Evolutionary conservation across 1,140 invertebrate genomes (phyloP), one percentile per base, ranked within the genome.

Genomic region (Megathymus violae): DNA sequence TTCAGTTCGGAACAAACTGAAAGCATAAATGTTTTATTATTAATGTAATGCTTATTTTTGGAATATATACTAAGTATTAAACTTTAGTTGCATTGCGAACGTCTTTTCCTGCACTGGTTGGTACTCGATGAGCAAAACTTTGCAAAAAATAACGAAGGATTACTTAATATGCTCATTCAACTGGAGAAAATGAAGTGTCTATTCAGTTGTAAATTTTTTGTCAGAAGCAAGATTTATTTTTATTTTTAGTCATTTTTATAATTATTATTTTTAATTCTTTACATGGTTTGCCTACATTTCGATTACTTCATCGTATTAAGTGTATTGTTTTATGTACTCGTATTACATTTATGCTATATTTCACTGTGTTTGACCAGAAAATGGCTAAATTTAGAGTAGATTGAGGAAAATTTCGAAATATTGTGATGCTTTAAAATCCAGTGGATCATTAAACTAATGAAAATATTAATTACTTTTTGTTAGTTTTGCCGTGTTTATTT

Each of bases 41-140:
- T 36, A 36, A 36, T 36, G 34, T 36, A 36, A 36, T 36, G n/a
- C 34, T 36, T 36, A 36, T 36, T 36, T 31, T 36, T 36, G 34
- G 34, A 36, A 36, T 36, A 36, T 36, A 4, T 36, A 36, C 34
- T 36, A 36, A 36, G 34, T 36, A n/a, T 36, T 11, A 31, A 31
- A 31, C 27, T 31, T 31, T 11, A 36, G 34, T n/a, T 36, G 34
- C 34, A 36, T 36, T 31, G 27, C 27, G 7, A 31, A 31, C 27
- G 7, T 31, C 27, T 1, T 31, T 31, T 31, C 3, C 4, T 9
- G 5, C 19, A 3, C 27, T 5, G 7, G 27, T 31, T 4, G 7
- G 7, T 3, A 4, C 4, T 31, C 27, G 7, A 31, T 31, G 27
- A 31, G 27, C 7, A 1, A n/a, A 9, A 1, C 27, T 7, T 7